Evolutionary conservation across 2,113 vertebrate species (phyloP).

Genomic region (Neopipo cinnamomea): DNA sequence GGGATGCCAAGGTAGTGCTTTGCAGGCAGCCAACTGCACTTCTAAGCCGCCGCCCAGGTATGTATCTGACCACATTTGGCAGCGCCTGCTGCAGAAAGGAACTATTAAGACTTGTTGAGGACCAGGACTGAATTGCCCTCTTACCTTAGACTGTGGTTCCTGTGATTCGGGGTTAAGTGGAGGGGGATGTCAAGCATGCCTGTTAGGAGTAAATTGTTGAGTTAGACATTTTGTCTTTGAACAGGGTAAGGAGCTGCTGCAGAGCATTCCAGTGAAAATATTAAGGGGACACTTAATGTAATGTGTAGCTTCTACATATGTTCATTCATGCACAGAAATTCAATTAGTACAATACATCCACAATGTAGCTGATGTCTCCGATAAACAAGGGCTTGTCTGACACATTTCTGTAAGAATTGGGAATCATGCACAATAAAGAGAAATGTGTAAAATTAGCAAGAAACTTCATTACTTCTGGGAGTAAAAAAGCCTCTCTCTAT

Average conservation of each 20-base stretch:
- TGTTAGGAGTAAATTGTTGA: background rate
- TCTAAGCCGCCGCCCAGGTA: constrained; percentile 14
- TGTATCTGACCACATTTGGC: constrained; percentile 51
- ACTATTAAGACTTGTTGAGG: constrained; percentile 29
- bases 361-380: background rate
- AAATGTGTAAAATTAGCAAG: background rate
- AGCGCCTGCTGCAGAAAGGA: background rate
- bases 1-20: background rate
- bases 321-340: constrained; percentile 6
- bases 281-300: background rate
- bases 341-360: background rate
- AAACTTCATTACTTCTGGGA: background rate
- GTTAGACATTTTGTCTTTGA: background rate
- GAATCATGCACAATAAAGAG: background rate
- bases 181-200: constrained; percentile 13
- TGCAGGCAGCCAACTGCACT: constrained; percentile 45
- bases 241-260: background rate
- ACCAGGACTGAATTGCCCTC: constrained; percentile 43
- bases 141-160: constrained; percentile 55
- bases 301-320: background rate
- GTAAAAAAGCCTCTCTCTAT: background rate
- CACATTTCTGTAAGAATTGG: background rate
- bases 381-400: background rate
- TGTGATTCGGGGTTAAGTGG: constrained; percentile 26
- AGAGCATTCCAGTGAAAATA: background rate